phyloP scores from a whole-genome alignment of 1,140 invertebrate species.

The Galleria mellonella region DNA sequence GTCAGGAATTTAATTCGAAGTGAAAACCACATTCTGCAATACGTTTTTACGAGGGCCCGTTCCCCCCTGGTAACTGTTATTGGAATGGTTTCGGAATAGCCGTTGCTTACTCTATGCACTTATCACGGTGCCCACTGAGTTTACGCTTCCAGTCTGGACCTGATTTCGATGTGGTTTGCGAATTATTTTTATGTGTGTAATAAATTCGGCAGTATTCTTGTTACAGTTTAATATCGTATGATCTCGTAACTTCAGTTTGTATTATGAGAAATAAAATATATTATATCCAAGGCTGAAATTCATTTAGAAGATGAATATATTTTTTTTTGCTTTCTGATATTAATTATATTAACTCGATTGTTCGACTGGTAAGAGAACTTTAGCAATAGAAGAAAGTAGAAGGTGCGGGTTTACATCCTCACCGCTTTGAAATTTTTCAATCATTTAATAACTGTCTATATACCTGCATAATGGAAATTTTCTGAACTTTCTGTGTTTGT shows the following conservation, averaged over 20 bases:
- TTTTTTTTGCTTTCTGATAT: too few species aligned
- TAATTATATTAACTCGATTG: too few species aligned
- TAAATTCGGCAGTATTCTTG: not conserved
- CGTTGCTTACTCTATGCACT: slow-evolving; percentile 4
- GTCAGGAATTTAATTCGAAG: slow-evolving; percentile 15
- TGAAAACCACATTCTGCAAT: slow-evolving; percentile 17
- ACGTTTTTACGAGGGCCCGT: slow-evolving; percentile 14
- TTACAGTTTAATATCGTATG: not conserved
- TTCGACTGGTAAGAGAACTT: too few species aligned
- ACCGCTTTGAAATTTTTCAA: too few species aligned
- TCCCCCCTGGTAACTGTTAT: slow-evolving; percentile 15
- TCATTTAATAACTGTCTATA: too few species aligned
- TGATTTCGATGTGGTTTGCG: not conserved
- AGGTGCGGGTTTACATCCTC: too few species aligned
- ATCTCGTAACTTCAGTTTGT: not conserved
- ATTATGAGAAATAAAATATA: too few species aligned
- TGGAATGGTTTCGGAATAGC: slow-evolving; percentile 7
- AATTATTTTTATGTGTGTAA: not conserved
- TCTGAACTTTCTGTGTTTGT: too few species aligned
- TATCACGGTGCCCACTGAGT: slow-evolving; percentile 2
- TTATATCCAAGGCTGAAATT: too few species aligned
- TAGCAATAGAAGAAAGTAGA: too few species aligned
- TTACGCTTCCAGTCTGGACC: not conserved
- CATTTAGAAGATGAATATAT: too few species aligned
- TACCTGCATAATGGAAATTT: too few species aligned